These are phyloP conservation scores for Orientallactaga bullata DNA, from an alignment of 2,113 vertebrate species.

Conservation along the genomic window DNA sequence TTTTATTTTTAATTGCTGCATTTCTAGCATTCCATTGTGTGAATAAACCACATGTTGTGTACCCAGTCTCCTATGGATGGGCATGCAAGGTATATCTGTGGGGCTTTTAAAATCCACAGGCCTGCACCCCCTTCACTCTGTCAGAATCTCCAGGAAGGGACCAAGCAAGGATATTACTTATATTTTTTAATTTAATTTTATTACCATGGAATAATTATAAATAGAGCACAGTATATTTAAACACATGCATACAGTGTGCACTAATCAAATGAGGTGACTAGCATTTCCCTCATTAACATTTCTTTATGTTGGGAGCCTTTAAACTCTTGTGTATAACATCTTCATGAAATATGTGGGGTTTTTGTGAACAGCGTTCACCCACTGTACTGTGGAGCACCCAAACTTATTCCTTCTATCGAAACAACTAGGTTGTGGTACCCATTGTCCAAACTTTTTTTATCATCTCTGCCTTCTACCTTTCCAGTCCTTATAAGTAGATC, in stretches of 20 bases:
- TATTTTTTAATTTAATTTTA: neutral
- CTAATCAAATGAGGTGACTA: neutral
- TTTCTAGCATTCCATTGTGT: neutral
- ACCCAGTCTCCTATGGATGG: neutral
- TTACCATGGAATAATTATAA: neutral
- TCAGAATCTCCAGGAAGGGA: neutral
- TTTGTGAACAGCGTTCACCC: neutral
- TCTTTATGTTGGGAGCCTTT: neutral
- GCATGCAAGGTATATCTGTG: neutral
- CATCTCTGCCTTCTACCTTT: neutral
- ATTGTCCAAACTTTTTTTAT: neutral
- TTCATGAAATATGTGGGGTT: neutral
- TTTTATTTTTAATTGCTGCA: neutral
- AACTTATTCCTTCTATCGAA: neutral
- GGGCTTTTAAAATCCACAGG: neutral
- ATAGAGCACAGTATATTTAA: neutral
- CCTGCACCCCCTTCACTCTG: neutral
- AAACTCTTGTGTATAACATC: neutral
- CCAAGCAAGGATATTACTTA: neutral
- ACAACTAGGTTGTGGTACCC: neutral
- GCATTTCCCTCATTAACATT: neutral
- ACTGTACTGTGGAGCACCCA: neutral
- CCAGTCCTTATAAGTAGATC: neutral
- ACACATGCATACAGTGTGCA: neutral
- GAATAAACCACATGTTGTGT: neutral